phyloP scores from a whole-genome alignment of 2,113 vertebrate species.

The Siniperca knerii region DNA sequence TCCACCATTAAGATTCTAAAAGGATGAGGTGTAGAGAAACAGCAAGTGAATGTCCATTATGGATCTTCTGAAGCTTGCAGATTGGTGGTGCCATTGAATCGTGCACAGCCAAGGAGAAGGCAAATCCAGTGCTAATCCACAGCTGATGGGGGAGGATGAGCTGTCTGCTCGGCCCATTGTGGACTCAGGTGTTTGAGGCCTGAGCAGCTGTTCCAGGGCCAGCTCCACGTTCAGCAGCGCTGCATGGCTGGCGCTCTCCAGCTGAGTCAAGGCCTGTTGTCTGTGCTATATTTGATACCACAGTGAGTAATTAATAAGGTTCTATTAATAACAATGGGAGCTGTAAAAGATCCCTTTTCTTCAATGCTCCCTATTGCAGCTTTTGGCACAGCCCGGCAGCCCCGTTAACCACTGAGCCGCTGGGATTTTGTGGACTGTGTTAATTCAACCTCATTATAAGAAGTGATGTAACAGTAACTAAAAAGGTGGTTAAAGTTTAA shows the following conservation, averaged over 20 bases:
- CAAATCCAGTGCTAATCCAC: slow-evolving; percentile 34
- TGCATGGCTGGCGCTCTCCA: slow-evolving; percentile 54
- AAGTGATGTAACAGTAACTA: neutral
- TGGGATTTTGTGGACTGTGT: slow-evolving; percentile 37
- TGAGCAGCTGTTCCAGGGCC: slow-evolving; percentile 75
- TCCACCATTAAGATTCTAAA: neutral
- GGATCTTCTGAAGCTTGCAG: neutral
- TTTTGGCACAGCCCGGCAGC: slow-evolving; percentile 37
- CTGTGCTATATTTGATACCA: slow-evolving; percentile 81
- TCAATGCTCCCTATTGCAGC: slow-evolving; percentile 61
- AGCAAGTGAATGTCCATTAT: neutral
- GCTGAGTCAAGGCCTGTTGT: slow-evolving; percentile 77
- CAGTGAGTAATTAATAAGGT: slow-evolving; percentile 83
- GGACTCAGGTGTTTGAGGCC: slow-evolving; percentile 70
- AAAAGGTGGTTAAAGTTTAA: slow-evolving; percentile 14
- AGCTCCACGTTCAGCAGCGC: slow-evolving; percentile 34
- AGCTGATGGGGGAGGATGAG: slow-evolving; percentile 39
- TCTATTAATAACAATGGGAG: slow-evolving; percentile 83
- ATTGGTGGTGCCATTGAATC: slow-evolving; percentile 12
- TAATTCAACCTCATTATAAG: slow-evolving; percentile 22
- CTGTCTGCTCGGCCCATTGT: slow-evolving; percentile 29
- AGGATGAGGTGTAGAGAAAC: neutral
- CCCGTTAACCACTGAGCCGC: slow-evolving; percentile 40
- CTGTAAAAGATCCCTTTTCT: slow-evolving; percentile 71
- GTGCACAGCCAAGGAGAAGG: slow-evolving; percentile 9